Evolutionary conservation across 2,113 vertebrate genomes (phyloP).

Genomic region (Gavialis gangeticus): DNA sequence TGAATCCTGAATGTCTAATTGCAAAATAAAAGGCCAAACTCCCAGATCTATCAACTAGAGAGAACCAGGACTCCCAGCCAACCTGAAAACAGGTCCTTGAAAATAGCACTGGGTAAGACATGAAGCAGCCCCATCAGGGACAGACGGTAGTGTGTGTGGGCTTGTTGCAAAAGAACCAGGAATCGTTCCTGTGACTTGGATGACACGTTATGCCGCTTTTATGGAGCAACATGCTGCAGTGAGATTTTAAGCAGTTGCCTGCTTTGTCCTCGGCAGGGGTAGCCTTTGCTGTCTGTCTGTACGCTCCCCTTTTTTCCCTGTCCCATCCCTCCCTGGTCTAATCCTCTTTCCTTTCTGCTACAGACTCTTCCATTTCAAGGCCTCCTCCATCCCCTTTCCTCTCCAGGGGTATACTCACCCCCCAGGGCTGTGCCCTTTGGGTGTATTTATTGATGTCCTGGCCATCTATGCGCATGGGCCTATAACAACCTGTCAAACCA

Average conservation of each 20-base stretch:
- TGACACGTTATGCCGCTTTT: neutral
- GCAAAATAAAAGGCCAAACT: conserved; percentile 58
- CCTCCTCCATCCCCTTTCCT: neutral
- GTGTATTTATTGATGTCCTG: neutral
- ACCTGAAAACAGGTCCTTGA: neutral
- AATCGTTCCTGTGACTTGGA: conserved; percentile 48
- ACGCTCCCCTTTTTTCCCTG: neutral
- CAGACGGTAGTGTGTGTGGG: conserved; percentile 1
- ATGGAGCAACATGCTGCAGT: fast-evolving
- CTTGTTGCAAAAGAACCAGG: conserved; percentile 61
- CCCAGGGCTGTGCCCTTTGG: fast-evolving
- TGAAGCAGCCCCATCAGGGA: conserved; percentile 37
- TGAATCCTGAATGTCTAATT: conserved; percentile 52
- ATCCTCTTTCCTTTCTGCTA: neutral
- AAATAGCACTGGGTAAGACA: conserved; percentile 45
- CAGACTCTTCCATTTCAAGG: neutral
- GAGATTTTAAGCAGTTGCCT: neutral
- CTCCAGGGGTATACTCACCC: neutral
- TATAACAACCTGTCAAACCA: fast-evolving
- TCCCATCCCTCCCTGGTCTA: neutral
- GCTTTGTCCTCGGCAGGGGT: neutral
- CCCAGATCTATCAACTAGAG: conserved; percentile 44
- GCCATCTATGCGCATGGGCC: neutral
- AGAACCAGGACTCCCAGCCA: conserved; percentile 46
- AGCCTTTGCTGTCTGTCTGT: neutral